Evolutionary conservation across 2,888 invertebrate genomes (phyloP).

Genomic region (Cheilosia variabilis): DNA sequence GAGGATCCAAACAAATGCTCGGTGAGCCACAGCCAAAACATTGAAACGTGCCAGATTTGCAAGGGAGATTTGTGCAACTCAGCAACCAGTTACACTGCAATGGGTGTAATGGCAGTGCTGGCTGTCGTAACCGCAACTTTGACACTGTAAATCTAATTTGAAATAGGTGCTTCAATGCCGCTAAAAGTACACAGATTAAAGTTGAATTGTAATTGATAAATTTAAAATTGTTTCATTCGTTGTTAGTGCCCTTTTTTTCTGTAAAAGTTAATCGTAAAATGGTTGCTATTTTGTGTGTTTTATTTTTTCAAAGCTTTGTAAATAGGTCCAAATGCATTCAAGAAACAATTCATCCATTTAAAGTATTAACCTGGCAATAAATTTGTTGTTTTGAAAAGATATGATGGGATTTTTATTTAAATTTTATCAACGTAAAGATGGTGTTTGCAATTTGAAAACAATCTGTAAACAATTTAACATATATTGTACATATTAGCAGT

Average conservation of each 20-base stretch:
- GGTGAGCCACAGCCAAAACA: conserved; percentile 80
- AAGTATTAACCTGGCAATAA: conserved; percentile 43
- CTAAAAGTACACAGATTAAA: not conserved
- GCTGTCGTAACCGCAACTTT: conserved; percentile 78
- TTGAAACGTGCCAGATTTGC: conserved; percentile 86
- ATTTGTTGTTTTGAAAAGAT: conserved; percentile 21
- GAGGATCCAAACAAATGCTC: conserved; percentile 80
- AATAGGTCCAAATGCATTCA: conserved; percentile 4
- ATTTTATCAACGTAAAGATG: too few relatives aligned
- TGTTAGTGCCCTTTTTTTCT: not conserved
- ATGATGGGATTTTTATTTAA: too few relatives aligned
- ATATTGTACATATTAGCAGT: too few relatives aligned
- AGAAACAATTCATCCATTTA: conserved; percentile 23
- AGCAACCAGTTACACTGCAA: conserved; percentile 78
- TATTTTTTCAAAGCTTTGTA: conserved; percentile 19
- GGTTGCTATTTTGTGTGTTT: not conserved
- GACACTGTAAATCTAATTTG: conserved; percentile 75
- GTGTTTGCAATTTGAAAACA: too few relatives aligned
- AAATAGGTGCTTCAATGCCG: conserved; percentile 1
- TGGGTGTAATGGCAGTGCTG: conserved; percentile 78
- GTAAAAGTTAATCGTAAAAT: not conserved
- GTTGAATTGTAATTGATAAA: not conserved
- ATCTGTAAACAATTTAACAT: too few relatives aligned
- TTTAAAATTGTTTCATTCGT: not conserved
- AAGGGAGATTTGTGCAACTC: conserved; percentile 88